Evolutionary conservation across 2,113 vertebrate species (phyloP).

Genomic region (Pluvianellus socialis): DNA sequence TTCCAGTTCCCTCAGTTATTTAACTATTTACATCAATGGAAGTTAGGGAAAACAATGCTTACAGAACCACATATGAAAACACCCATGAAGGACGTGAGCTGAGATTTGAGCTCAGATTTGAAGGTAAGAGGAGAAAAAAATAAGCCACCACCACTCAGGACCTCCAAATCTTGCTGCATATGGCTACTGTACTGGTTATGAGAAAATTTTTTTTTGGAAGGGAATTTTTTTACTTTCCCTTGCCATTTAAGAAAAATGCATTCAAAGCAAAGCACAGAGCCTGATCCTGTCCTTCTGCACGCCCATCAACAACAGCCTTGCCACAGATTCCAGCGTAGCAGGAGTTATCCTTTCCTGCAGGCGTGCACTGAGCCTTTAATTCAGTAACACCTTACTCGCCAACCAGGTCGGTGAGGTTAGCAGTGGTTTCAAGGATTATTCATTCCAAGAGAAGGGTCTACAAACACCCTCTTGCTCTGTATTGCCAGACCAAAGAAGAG

Average conservation of each 20-base stretch:
- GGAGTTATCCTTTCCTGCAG: background rate
- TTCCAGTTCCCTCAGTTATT: background rate
- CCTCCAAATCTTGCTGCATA: background rate
- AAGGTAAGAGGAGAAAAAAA: background rate
- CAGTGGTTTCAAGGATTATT: background rate
- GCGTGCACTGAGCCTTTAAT: background rate
- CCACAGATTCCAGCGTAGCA: background rate
- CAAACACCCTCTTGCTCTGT: background rate
- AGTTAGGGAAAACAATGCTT: background rate
- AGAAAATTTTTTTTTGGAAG: background rate
- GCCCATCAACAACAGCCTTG: background rate
- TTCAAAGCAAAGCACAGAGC: background rate
- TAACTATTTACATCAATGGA: background rate
- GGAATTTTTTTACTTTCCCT: background rate
- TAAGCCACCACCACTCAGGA: background rate
- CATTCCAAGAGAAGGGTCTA: background rate
- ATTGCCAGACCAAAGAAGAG: background rate
- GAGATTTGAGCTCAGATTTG: background rate
- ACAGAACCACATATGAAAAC: background rate
- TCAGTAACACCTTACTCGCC: constrained; percentile 13
- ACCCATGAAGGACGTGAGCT: background rate
- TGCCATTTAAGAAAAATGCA: background rate
- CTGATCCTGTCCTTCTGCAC: constrained; percentile 2
- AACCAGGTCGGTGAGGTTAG: background rate
- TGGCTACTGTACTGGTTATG: background rate